Evolutionary conservation across 1,140 invertebrate species (phyloP), one percentile per base, ranked within the genome.

Genomic region (Trigoniulus corallinus): DNA sequence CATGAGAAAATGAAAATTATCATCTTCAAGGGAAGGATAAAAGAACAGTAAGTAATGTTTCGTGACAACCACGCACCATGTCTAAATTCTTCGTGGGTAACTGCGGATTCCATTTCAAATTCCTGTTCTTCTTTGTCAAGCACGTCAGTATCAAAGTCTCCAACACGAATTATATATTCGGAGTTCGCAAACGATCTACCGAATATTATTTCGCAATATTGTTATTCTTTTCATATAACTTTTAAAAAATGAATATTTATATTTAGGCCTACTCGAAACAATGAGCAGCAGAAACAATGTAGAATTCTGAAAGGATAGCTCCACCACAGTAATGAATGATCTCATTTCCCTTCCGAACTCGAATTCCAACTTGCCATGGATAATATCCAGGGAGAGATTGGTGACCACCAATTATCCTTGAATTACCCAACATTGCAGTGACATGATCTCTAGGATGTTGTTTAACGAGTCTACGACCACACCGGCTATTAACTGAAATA

Each of bases 321-420:
- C 79, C 84, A 1, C 84, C 84, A 59, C 84, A 88, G 77, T 77
- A 83, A 63, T 85, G 81, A 39, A 63, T 47, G 50, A 66, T 62
- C 54, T 69, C 29, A 34, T 34, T 68, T 41, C 73, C 68, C 15
- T 71, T 74, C 47, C 74, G 70, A 1, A 78, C 67, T 48, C 80
- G 64, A 45, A 87, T 68, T 41, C 79, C 81, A 10, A 81, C 84
- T 75, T 82, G 81, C 82, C 84, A 88, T 1, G 84, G 84, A 62
- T 81, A 79, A n/a, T 76, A 53, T 0, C 65, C 65, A 48, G 61
- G 55, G 1, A 52, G 53, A 4, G 69, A 62, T 46, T 58, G 55
- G 29, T 56, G 51, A 3, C 71, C 70, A 23, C 64, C 63, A 37
- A 70, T 61, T 13, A 73, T 64, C 48, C 64, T 58, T 18, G 57